These are phyloP conservation scores for Dolomedes plantarius DNA, from an alignment of 2,888 invertebrate genomes.

Conservation along the genomic window DNA sequence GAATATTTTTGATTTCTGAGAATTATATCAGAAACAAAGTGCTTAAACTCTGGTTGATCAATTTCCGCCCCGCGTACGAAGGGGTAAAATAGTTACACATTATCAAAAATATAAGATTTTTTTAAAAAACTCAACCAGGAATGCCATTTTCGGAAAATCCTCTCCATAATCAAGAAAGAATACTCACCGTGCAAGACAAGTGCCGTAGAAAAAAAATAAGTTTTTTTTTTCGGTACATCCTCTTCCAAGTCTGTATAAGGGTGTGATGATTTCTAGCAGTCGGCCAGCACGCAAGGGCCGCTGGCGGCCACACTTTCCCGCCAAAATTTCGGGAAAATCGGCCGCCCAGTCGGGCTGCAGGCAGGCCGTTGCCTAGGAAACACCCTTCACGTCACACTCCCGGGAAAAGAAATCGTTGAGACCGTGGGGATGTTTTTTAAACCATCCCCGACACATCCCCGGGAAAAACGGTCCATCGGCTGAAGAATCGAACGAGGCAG, in stretches of 20 bases:
- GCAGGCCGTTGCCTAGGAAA: constrained; percentile 67
- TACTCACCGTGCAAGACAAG: background rate
- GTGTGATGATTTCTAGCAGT: constrained; percentile 36
- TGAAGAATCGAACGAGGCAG: constrained; percentile 25
- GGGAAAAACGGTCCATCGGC: constrained; percentile 10
- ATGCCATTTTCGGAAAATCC: too few species aligned
- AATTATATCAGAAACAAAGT: too few species aligned
- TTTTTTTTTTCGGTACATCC: background rate
- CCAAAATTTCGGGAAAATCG: constrained; percentile 45
- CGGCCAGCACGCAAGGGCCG: constrained; percentile 66
- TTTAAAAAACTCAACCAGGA: too few species aligned
- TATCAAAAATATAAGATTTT: too few species aligned
- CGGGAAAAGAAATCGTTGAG: constrained; percentile 12
- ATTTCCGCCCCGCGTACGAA: too few species aligned
- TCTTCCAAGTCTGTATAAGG: background rate
- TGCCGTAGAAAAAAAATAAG: background rate
- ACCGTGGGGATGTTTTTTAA: constrained; percentile 9
- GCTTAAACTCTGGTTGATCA: too few species aligned
- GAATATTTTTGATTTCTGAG: too few species aligned
- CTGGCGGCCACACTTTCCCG: constrained; percentile 49
- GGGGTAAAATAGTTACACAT: too few species aligned
- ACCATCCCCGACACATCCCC: background rate
- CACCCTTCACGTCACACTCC: constrained; percentile 27
- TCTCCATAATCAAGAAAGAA: too few species aligned
- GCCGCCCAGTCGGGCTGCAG: constrained; percentile 69